Evolutionary conservation across 1,140 invertebrate species (phyloP), one percentile per base, ranked within the genome.

Genomic region (Pararge aegeria): DNA sequence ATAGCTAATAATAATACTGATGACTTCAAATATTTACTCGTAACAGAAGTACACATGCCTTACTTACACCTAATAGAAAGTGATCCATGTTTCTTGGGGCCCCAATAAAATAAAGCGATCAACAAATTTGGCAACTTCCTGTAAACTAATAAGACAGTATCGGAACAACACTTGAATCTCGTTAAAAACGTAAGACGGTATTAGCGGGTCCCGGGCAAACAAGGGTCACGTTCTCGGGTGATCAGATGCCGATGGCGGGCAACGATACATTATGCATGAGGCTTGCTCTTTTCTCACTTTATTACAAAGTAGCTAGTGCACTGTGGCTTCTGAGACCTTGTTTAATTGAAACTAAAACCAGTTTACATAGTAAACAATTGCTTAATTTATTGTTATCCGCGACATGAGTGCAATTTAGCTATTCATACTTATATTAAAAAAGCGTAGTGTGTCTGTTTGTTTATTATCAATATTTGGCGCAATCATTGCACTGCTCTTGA

Each of bases 231-330:
- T 74, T 75, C 79, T 81, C 74, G 70, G 59, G 52, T 69, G 71
- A 78, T 82, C 67, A 68, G 55, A 67, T 70, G 61, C 66, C 69
- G 55, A 67, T 72, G 61, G 56, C 69, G 66, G 64, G 56, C 57
- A 57, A 55, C 61, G 44, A 78, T 84, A 74, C 78, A 83, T 85
- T 75, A 85, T 85, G 75, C 73, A 85, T 85, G 67, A 82, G 69
- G 44, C 0, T 50, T n/a, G 12, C 49, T 58, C 56, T 51, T 29
- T 37, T 37, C 49, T 58, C 38, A 51, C 37, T 58, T 51, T 51
- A 38, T 24, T 30, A 51, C 48, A 27, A 50, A 57, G 56, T 16
- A 42, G 38, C 38, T 18, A 42, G 38, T 18, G 38, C 38, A 58
- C 56, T 29, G 56, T 21, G 34, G 55, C 44, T 29, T 29, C 12